Base-by-base conservation (phyloP, 2,888 invertebrate genomes). In the Pollenia angustigena region DNA sequence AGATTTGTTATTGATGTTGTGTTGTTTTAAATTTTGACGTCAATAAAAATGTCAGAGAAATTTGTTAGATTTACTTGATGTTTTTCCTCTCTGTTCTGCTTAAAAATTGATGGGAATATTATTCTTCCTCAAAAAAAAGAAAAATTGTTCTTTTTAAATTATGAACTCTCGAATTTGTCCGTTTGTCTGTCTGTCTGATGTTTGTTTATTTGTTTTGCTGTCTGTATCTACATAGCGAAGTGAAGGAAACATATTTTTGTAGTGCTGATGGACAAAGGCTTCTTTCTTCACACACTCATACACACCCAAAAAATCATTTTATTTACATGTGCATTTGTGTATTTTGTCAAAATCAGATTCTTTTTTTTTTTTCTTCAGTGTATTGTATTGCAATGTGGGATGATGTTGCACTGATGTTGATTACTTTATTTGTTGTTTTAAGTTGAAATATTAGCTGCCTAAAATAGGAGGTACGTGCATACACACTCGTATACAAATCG, bases 351-450 rank as follows among this genome's bases (percentile, higher is more conserved):
- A 32, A 10, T 16, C 48, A 50, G 12, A 75, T 68, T 72, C n/a
- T 71, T 71, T 32, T 18, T 58, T 3, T 69, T 18, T 56, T 46
- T 54, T n/a, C 4, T 9, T 8, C n/a, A 69, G 46, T 52, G 23
- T 60, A n/a, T 72, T 23, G 4, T 82, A 52, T 40, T 60, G 62
- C 18, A 54, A 56, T 74, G 78, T 75, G 75, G 80, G 85, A 54
- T 81, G 46, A 14, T 71, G 42, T 66, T 44, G 48, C 46, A 69
- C 75, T 60, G 64, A 72, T 88, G 81, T 89, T 91, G 91, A 91
- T 91, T 90, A 89, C 91, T 91, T 91, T 91, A 91, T 91, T 91
- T 91, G 91, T 91, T 91, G 88, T 90, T 90, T 91, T 90, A 90
- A 89, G 89, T 89, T 89, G 88, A 85, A 71, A 82, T 79, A 86